phyloP scores from a whole-genome alignment of 92 coral and sea anemone genomes.

The Metridium senile region DNA sequence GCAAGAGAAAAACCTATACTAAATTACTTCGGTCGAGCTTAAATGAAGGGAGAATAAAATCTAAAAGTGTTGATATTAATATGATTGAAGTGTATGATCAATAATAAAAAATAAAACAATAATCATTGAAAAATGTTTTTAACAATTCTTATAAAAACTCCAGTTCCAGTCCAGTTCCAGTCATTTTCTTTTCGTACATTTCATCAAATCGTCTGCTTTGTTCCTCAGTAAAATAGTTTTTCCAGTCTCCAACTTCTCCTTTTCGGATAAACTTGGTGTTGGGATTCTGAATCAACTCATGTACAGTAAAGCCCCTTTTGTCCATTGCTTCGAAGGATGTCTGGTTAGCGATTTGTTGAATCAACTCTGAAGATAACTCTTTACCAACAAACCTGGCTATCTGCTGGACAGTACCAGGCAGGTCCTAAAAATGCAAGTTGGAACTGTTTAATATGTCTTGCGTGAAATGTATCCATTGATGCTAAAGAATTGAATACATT shows the following conservation, averaged over 20 bases:
- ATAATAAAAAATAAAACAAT: no score
- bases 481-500: no score
- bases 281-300: no score
- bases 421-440: not conserved
- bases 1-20: no score
- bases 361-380: not conserved
- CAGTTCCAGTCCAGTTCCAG: not conserved
- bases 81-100: no score
- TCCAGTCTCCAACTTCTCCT: not conserved
- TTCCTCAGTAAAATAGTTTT: not conserved
- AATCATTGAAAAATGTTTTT: no score
- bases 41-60: no score
- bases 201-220: not conserved
- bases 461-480: no score
- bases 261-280: not conserved
- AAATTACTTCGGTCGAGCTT: no score
- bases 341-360: not conserved
- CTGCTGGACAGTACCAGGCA: not conserved
- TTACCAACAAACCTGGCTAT: slow-evolving; percentile 4
- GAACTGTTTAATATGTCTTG: not conserved
- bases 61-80: no score
- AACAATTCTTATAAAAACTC: no score
- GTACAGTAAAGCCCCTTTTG: not conserved
- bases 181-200: not conserved
- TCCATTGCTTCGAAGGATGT: not conserved